Base-by-base conservation (phyloP, 2,113 vertebrate species). In the Notothenia coriiceps region DNA sequence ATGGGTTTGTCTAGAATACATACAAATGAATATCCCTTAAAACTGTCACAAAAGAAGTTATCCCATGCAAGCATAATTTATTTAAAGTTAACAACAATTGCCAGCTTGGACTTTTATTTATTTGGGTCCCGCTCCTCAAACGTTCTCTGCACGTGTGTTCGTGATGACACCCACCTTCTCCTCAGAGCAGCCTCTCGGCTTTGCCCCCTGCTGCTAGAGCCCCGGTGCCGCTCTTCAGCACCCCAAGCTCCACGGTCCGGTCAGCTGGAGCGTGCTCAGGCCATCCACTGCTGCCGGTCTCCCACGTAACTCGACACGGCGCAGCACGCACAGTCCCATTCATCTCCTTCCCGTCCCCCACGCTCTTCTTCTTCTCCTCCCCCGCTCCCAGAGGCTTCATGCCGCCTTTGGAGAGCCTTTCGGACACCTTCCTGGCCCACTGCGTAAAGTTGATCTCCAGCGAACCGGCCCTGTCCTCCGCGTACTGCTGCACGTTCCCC, bases 351-450 rank as follows among this genome's bases (percentile, higher is more conserved):
- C 68, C 80, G 8, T 71, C 61, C 0, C 35, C 79, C 6, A 18
- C 2, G 46, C 60, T 70, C 73, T 77, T 89, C 40, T 85, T 66
- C 69, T 89, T 88, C 67, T 86, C 82, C 57, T 84, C 86, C 0
- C 56, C 63, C 5, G 49, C 66, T 29, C 93, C 86, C 70, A 90
- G 62, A 1, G 75, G 29, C 70, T 90, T 94, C 29, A 80, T 7
- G 8, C 87, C 69, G 40, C 80, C 79, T 6, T 77, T 90, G 44
- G 94, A 91, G 18, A 96, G 77, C 20, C 93, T 84, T 72, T 92
- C 86, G 0, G 94, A 94, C 54, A 95, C 56, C 82, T 93, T 94
- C 50, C 88, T 87, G 71, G 93, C 93, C 94, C 94, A 93, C 25
- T 94, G 82, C 13, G 88, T 90, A 20, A 95, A 86, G 61, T 5